Percentiles rank a stretch among this genome's conserved stretches.
Evolutionary conservation across 2,888 invertebrate genomes (phyloP).

Genomic region (Salpingus planirostris): DNA sequence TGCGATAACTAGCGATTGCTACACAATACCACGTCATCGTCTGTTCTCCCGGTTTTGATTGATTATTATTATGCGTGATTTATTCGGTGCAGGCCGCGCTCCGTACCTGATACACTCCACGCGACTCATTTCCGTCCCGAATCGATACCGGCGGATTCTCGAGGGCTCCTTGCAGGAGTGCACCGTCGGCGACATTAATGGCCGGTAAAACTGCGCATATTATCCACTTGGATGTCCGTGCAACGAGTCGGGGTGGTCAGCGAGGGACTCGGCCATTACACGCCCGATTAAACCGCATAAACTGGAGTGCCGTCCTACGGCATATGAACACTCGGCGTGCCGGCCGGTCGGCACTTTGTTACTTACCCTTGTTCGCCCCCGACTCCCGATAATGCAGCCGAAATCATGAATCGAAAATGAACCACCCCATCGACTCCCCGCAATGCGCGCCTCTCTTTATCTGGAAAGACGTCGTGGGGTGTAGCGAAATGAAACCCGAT

Average conservation of each 20-base stretch:
- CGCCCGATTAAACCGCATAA: conserved; percentile 38
- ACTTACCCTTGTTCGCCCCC: neutral
- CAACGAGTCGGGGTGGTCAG: conserved; percentile 30
- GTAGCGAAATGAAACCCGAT: conserved; percentile 6
- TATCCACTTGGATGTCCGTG: conserved; percentile 26
- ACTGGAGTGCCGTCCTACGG: conserved; percentile 28
- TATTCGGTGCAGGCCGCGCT: conserved; percentile 9
- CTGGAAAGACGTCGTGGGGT: neutral
- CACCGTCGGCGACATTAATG: conserved; percentile 28
- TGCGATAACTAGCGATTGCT: conserved; percentile 22
- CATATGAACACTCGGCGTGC: conserved; percentile 29
- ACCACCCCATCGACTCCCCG: no score
- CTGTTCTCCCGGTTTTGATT: conserved; percentile 24
- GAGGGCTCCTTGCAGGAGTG: no score
- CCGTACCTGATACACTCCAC: neutral
- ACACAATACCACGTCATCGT: conserved; percentile 28
- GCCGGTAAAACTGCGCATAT: conserved; percentile 28
- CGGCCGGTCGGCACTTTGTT: conserved; percentile 24
- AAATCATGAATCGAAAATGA: neutral
- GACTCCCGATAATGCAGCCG: neutral
- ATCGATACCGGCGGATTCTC: conserved; percentile 3
- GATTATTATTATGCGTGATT: conserved; percentile 25
- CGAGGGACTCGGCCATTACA: conserved; percentile 34
- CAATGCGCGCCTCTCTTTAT: no score
- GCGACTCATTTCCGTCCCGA: neutral